Evolutionary conservation across 1,140 invertebrate genomes (phyloP), one percentile per base, ranked within the genome.

Genomic region (Ladona fulva): DNA sequence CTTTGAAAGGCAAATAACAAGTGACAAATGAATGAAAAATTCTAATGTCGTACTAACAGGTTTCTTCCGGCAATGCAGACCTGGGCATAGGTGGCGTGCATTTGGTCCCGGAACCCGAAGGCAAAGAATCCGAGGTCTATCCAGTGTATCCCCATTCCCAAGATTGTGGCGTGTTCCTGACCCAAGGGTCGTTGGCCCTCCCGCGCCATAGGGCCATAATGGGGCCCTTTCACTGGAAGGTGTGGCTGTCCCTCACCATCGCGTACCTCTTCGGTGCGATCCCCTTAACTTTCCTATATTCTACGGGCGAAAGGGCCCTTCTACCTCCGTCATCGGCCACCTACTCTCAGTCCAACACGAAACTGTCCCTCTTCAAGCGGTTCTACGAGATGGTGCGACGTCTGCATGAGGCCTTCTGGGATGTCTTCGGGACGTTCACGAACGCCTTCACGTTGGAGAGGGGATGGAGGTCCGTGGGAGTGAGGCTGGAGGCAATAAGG

Each of bases 341-440:
- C 66, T 24, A n/a, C n/a, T n/a, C 24, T 11, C n/a, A 22, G n/a
- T 3, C 66, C 7, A 74, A 1, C 66, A 74, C 1, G 66, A n/a
- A 37, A 37, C 29, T 8, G 29, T 37, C 29, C 29, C 1, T 37
- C 29, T 5, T 37, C 1, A 37, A 37, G 29, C 29, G 29, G 5
- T 16, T 66, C 52, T 19, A 66, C 52, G 52, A 22, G 52, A 19
- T 66, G 52, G 14, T 66, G 12, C 52, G 14, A 19, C n/a, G 52
- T 12, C 44, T 80, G 24, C 78, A 78, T 44, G 74, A 79, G 73
- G 83, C 83, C 82, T 84, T 84, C 42, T 84, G 84, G 82, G 93
- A 92, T 82, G 91, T 94, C 22, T 94, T 93, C 80, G 92, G 92
- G 12, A 93, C 92, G 66, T 94, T 93, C 83, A 94, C 92, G 0